A percentile compares a stretch with the other conserved stretches of the same genome.
Conservation (phyloP, 92 coral and sea anemone species). For the Phymanthus crucifer region DNA sequence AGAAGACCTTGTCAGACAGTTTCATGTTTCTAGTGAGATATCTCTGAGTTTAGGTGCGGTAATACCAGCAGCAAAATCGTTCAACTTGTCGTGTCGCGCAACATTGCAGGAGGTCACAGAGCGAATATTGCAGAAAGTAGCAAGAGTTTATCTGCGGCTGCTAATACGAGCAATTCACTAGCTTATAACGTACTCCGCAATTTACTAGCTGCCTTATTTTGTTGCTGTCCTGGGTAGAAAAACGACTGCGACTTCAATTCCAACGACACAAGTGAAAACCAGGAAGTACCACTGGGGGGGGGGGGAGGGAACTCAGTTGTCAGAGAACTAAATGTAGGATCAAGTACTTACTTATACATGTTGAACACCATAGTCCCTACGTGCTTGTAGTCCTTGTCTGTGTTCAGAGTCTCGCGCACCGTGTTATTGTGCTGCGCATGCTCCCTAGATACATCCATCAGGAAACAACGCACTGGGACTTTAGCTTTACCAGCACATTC, state of each 20-base stretch:
- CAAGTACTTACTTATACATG: constrained; percentile 70
- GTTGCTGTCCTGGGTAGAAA: too few species aligned
- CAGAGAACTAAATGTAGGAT: not conserved
- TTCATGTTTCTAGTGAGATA: not conserved
- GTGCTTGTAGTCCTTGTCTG: constrained; percentile 69
- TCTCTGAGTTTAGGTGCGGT: not conserved
- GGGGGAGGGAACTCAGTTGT: not conserved
- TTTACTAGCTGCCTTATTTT: too few species aligned
- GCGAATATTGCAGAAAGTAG: too few species aligned
- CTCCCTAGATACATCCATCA: constrained; percentile 75
- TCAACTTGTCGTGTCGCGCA: too few species aligned
- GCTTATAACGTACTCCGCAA: too few species aligned
- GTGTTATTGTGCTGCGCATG: constrained; percentile 92
- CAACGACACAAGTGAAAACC: not conserved
- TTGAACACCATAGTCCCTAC: constrained; percentile 85
- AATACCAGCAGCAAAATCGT: too few species aligned
- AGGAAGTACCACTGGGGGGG: not conserved
- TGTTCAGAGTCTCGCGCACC: constrained; percentile 73
- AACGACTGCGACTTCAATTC: too few species aligned
- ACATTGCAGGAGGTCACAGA: too few species aligned
- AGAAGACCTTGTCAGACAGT: not conserved
- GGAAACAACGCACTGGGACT: constrained; percentile 79
- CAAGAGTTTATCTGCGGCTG: too few species aligned
- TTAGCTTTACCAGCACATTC: constrained; percentile 69
- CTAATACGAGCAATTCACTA: too few species aligned